A percentile compares a stretch with the other conserved stretches of the same genome.
These are phyloP conservation scores for Alfaro cultratus DNA, from an alignment of 2,797 vertebrate genomes.

Conservation along the genomic window DNA sequence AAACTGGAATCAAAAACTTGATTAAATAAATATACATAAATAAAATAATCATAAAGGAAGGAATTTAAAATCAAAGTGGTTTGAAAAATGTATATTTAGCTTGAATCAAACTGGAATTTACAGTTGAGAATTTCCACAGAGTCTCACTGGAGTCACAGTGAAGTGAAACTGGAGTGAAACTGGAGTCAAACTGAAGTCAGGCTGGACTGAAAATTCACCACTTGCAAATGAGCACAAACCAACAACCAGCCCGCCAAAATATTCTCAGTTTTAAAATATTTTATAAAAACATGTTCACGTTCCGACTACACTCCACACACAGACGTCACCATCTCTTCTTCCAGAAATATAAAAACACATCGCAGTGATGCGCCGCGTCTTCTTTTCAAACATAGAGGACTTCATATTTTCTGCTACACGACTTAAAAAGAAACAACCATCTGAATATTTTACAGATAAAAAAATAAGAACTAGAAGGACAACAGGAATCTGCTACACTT, in stretches of 20 bases:
- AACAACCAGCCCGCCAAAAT: conserved; percentile 53
- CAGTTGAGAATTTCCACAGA: no score
- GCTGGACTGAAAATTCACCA: not conserved
- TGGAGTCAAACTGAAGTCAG: not conserved
- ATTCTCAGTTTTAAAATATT: conserved; percentile 68
- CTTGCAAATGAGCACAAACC: conserved; percentile 24
- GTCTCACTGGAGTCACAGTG: not conserved
- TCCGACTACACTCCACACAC: conserved; percentile 47
- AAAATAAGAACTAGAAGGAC: conserved; percentile 71
- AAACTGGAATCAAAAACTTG: not conserved
- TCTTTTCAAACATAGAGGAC: conserved; percentile 31
- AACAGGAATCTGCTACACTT: conserved; percentile 71
- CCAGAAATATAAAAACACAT: conserved; percentile 52
- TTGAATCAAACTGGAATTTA: not conserved
- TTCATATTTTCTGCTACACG: conserved; percentile 53
- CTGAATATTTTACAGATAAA: conserved; percentile 57
- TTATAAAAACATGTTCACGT: conserved; percentile 55
- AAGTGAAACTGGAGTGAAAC: not conserved
- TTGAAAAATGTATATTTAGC: not conserved
- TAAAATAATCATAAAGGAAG: not conserved
- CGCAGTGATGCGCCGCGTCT: conserved; percentile 11
- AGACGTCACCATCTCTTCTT: conserved; percentile 25
- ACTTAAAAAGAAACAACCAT: conserved; percentile 28
- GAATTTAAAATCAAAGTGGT: not conserved
- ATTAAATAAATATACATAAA: not conserved